Evolutionary conservation across 2,888 invertebrate species (phyloP), one percentile per base, ranked within the genome.

Genomic region (Carterocephalus palaemon): DNA sequence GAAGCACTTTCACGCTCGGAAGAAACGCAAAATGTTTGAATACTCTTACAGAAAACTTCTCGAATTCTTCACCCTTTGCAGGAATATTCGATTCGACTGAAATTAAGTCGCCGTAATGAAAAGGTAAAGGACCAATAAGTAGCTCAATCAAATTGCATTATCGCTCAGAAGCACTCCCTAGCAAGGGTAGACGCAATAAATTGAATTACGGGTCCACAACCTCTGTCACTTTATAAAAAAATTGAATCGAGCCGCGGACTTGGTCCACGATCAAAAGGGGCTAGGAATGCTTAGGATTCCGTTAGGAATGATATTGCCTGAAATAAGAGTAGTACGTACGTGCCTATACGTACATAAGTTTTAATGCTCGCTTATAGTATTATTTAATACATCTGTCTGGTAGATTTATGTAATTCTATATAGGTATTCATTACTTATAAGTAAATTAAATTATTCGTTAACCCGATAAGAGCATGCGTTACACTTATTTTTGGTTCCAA

Each of bases 101-200:
- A 72, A 71, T 67, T 70, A 68, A 61, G 67, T 60, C 60, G 59
- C 47, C 43, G 61, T 75, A 79, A 81, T 83, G 75, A 76, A 79
- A 77, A 71, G 72, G 75, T 75, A 80, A 82, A 81, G 73, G 67
- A 69, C 71, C 78, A 78, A 76, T 85, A 80, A 85, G 80, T 74
- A 75, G 77, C 75, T 73, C 72, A 68, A 78, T 79, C 74, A 77
- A 77, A 83, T 82, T 72, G 80, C 71, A 80, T 83, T 85, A 84
- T 75, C 75, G 67, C 72, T 64, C 55, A 52, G 64, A 53, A 59
- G 62, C 68, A 64, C 62, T 70, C 72, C 68, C 63, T 62, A 45
- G 55, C 53, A 62, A 68, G 72, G 68, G 72, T 67, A 69, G 75
- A 71, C 67, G 67, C 68, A 64, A 71, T 70, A 78, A 77, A 82